A percentile compares a stretch with the other conserved stretches of the same genome.
These are phyloP conservation scores for Tiliacea aurago DNA, from an alignment of 2,888 invertebrate genomes.

Conservation along the genomic window DNA sequence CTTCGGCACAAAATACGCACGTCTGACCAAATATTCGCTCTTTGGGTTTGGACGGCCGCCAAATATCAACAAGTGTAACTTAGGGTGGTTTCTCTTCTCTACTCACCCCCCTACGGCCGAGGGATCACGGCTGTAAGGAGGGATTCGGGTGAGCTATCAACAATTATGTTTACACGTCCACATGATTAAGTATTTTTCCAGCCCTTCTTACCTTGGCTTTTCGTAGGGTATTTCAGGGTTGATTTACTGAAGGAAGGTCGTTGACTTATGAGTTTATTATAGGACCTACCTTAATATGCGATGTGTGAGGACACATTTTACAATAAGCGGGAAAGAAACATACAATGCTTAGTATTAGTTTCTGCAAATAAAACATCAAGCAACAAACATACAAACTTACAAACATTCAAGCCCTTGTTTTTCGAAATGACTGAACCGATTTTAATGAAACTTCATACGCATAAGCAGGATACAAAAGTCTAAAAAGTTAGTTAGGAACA, in stretches of 20 bases:
- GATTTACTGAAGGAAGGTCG: constrained; percentile 18
- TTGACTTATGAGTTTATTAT: constrained; percentile 25
- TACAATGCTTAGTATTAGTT: background rate
- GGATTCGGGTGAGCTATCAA: constrained; percentile 42
- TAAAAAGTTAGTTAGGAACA: too few relatives aligned
- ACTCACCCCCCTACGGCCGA: constrained; percentile 12
- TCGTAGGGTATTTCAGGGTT: constrained; percentile 17
- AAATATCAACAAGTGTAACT: constrained; percentile 75
- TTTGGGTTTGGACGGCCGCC: constrained; percentile 71
- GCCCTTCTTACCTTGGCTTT: constrained; percentile 10
- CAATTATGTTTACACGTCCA: constrained; percentile 49
- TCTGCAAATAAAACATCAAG: background rate
- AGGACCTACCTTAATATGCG: background rate
- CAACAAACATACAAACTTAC: too few relatives aligned
- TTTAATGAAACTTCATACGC: too few relatives aligned
- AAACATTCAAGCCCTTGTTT: too few relatives aligned
- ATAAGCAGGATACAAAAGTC: too few relatives aligned
- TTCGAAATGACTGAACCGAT: too few relatives aligned
- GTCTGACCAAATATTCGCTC: constrained; percentile 71
- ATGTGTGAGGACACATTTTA: background rate
- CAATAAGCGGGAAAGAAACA: background rate
- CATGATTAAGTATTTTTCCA: constrained; percentile 54
- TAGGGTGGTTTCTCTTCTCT: constrained; percentile 27
- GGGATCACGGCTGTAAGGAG: constrained; percentile 34
- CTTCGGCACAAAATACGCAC: constrained; percentile 66